phyloP scores from a whole-genome alignment of 1,140 invertebrate genomes.

The Anoplophora glabripennis region DNA sequence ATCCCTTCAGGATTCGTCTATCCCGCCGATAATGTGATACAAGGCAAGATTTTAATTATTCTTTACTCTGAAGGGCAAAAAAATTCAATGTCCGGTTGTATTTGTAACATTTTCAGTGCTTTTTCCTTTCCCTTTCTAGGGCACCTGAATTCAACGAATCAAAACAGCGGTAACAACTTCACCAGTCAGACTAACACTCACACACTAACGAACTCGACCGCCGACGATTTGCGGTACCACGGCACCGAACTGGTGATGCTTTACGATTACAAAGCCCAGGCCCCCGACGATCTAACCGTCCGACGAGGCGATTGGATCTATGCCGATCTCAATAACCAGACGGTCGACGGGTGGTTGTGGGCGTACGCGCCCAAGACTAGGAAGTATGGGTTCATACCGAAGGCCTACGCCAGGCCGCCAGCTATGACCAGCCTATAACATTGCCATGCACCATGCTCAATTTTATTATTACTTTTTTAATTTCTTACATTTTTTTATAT shows the following conservation, averaged over 20 bases:
- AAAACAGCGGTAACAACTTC: slow-evolving; percentile 45
- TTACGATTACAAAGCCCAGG: slow-evolving; percentile 93
- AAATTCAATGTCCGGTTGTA: neutral
- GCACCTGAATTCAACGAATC: slow-evolving; percentile 47
- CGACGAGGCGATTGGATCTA: slow-evolving; percentile 91
- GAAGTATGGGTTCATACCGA: slow-evolving; percentile 93
- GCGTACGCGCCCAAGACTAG: slow-evolving; percentile 88
- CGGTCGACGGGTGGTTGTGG: slow-evolving; percentile 93
- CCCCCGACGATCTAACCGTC: slow-evolving; percentile 86
- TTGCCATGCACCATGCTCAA: slow-evolving; percentile 3
- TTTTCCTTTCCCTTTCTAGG: slow-evolving; percentile 37
- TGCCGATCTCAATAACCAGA: slow-evolving; percentile 88
- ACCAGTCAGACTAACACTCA: slow-evolving; percentile 34
- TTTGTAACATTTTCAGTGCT: neutral
- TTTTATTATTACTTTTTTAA: slow-evolving; percentile 1
- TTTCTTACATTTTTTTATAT: neutral
- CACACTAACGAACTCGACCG: slow-evolving; percentile 39
- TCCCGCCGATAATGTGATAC: slow-evolving; percentile 77
- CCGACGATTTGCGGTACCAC: slow-evolving; percentile 66
- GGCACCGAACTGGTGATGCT: slow-evolving; percentile 90
- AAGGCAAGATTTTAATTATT: slow-evolving; percentile 53
- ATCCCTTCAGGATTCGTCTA: slow-evolving; percentile 94
- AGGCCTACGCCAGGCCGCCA: slow-evolving; percentile 88
- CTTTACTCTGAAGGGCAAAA: neutral
- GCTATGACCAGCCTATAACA: slow-evolving; percentile 78